Evolutionary conservation across 2,113 vertebrate species (phyloP), one percentile per base, ranked within the genome.

Genomic region (Nothocercus julius): DNA sequence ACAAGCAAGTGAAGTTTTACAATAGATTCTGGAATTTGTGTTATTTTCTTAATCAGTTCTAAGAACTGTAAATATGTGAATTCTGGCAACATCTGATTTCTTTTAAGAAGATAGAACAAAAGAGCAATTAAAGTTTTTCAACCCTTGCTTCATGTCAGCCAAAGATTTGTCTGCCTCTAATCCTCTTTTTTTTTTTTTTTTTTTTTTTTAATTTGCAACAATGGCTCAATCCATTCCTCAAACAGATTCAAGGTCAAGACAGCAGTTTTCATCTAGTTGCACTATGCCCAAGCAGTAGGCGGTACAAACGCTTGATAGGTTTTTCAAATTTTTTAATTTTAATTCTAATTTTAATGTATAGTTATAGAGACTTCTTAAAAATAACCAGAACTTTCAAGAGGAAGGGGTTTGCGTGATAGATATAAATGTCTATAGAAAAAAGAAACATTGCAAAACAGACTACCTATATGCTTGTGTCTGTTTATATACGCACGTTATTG

Each of bases 381-480:
- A 64, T n/a, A 30, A 76, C 13, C 8, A 24, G 28, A 47, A 47
- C 70, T 86, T 85, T 56, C 9, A 49, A 72, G 70, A 61, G 3
- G 47, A 86, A 30, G n/a, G 54, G 45, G 14, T 90, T 9, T 62
- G 9, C 63, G 24, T 34, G 34, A 32, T 36, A 28, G 32, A 13
- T 53, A 28, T 66, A 54, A 54, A 64, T 32, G 5, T 49, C 36
- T 67, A 64, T 30, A 73, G 47, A 54, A 47, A 45, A 70, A 66
- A 70, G n/a, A 54, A 66, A 53, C 4, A 66, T 38, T 67, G 36
- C 34, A 49, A 73, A 67, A 28, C 27, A 54, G 21, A 66, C 70
- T 72, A 25, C 49, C 11, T 1, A 2, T 7, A 8, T 47, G 42
- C 34, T 42, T 5, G 0, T 47, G 5, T 40, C 45, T 2, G 0